Evolutionary conservation across 2,888 invertebrate species (phyloP), one percentile per base, ranked within the genome.

Genomic region (Creontiades dilutus): DNA sequence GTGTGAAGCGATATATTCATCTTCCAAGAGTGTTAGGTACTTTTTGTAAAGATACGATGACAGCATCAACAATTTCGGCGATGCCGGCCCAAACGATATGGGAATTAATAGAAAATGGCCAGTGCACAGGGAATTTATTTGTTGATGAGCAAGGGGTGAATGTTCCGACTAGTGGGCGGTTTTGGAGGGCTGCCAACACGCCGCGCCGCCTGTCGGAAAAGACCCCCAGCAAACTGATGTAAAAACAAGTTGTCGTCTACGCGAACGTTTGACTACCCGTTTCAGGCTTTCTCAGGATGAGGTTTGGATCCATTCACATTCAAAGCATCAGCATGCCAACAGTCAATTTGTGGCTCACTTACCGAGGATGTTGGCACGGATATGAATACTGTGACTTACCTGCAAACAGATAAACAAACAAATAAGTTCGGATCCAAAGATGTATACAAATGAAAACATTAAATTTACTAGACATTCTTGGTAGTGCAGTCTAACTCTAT

Each of bases 161-260:
- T 68, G 68, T 68, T 68, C 68, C 23, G 19, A 13, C 7, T 23
- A 68, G 68, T 68, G 61, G 19, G 61, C 61, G 68, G 68, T 23
- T 68, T 23, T 68, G 68, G 68, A 68, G 23, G 0, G 23, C 23
- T 13, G 23, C 68, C 68, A 68, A 68, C 23, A 12, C 61, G n/a
- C 61, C 68, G 68, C 61, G n/a, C 61, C 68, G 68, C 68, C 68
- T 27, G 68, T 68, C 68, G 23, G 68, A 23, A 23, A 68, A 68
- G 68, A 68, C 23, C 68, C 68, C 68, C 27, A 23, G 68, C 27
- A 19, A 68, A 68, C 27, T 68, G 23, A 68, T 23, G 68, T 68
- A 23, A 68, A 68, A 68, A 23, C 68, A 68, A 68, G 68, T 68
- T 68, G 7, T 68, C 68, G 68, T 68, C 27, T 52, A 52, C 52